Conservation (phyloP, 1,140 invertebrate genomes). For the Platyscapa corneri region DNA sequence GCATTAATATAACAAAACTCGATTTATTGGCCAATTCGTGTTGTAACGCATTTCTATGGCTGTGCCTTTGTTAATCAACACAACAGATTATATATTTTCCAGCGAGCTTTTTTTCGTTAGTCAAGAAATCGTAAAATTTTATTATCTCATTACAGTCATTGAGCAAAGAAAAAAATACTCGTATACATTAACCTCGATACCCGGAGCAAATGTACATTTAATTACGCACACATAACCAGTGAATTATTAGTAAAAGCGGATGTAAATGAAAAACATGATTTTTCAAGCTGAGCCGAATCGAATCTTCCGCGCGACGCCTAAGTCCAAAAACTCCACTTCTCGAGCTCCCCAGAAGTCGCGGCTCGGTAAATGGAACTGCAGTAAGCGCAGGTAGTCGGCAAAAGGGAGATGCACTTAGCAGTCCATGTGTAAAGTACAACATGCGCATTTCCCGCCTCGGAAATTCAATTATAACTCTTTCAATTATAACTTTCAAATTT, state of each 20-base stretch:
- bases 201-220: neutral
- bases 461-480: constrained; percentile 50
- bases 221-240: neutral
- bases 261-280: neutral
- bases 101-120: neutral
- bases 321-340: neutral
- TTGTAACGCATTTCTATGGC: neutral
- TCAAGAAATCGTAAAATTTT: constrained; percentile 27
- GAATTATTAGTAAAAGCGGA: neutral
- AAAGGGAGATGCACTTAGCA: neutral
- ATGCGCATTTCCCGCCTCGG: neutral
- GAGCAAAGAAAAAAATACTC: constrained; percentile 3
- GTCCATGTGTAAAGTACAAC: constrained; percentile 18
- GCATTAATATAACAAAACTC: neutral
- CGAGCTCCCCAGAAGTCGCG: neutral
- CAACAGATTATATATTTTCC: neutral
- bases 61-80: neutral
- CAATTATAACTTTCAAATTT: constrained; percentile 49
- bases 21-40: constrained; percentile 4
- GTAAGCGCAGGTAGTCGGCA: neutral
- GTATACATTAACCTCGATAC: constrained; percentile 4
- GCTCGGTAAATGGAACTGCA: neutral
- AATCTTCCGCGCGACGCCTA: neutral
- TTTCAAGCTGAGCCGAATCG: neutral
- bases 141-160: constrained; percentile 37